Base-by-base conservation (phyloP, 2,888 invertebrate species). In the Caradrina clavipalpis region DNA sequence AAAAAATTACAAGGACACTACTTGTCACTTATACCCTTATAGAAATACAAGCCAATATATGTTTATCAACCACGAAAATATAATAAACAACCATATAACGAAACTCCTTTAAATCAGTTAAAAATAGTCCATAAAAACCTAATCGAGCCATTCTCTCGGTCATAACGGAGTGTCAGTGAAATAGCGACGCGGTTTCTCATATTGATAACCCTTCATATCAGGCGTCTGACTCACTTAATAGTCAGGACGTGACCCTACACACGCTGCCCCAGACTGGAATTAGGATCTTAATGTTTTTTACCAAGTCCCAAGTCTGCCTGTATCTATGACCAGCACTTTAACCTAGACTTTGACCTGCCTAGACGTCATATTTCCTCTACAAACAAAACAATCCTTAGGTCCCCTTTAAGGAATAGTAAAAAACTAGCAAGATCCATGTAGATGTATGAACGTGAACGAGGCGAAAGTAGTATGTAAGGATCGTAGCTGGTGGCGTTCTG, bases 231-330 rank as follows among this genome's bases (percentile, higher is more conserved):
- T 45, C 67, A 51, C 80, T 77, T 86, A 82, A 88, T 83, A 78
- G 84, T 67, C 74, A 70, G 80, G 76, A 88, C 88, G 88, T 88
- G 88, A 86, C 86, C 65, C n/a, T 68, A 70, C 76, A 81, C 83
- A 83, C 82, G 73, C 58, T 5, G 31, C 11, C 7, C 31, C n/a
- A 39, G 22, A 55, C 50, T 69, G 61, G 71, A 84, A 84, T 45
- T 17, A 45, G 45, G 74, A 81, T 81, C 78, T 67, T 81, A 83
- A 84, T 83, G 79, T 78, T 83, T 82, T 76, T 78, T 65, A 42
- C 62, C 21, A 11, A 60, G 56, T 50, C 35, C 62, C 26, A 11
- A 60, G 55, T 49, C 49, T 49, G 35, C 50, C 26, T 47, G 39
- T 70, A 47, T 17, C 17, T 47, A 57, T 39, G 11, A 57, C 26